Percentiles rank a stretch among this genome's conserved stretches.
These are phyloP conservation scores for Slavum lentiscoides DNA, from an alignment of 2,888 invertebrate species.

Conservation along the genomic window DNA sequence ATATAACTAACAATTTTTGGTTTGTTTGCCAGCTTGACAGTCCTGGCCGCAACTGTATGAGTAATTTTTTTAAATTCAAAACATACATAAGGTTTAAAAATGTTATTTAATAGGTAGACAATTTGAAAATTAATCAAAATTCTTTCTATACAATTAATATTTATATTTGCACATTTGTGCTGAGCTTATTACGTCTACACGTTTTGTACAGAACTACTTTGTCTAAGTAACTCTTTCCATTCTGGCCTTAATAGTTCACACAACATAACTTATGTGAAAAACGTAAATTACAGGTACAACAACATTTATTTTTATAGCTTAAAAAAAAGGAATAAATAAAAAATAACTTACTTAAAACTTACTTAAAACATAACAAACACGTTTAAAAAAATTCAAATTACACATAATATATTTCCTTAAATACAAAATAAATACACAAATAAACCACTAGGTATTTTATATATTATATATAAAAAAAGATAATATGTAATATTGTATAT, in stretches of 20 bases:
- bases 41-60: too few species aligned
- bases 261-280: background rate
- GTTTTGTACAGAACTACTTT: too few species aligned
- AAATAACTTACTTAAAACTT: conserved; percentile 8
- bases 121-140: too few species aligned
- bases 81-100: too few species aligned
- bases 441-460: background rate
- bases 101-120: too few species aligned
- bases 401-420: conserved; percentile 17
- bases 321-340: background rate
- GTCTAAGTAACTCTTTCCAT: background rate
- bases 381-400: conserved; percentile 11
- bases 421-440: background rate
- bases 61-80: too few species aligned
- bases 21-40: too few species aligned
- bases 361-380: conserved; percentile 23
- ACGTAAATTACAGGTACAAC: background rate
- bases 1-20: too few species aligned
- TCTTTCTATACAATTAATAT: background rate
- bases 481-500: background rate
- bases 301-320: background rate
- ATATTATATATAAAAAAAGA: background rate
- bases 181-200: too few species aligned
- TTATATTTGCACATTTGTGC: background rate
- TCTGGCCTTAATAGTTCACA: background rate